Conservation (phyloP, 2,797 vertebrate genomes). For the Sebastes kiyomatsui region DNA sequence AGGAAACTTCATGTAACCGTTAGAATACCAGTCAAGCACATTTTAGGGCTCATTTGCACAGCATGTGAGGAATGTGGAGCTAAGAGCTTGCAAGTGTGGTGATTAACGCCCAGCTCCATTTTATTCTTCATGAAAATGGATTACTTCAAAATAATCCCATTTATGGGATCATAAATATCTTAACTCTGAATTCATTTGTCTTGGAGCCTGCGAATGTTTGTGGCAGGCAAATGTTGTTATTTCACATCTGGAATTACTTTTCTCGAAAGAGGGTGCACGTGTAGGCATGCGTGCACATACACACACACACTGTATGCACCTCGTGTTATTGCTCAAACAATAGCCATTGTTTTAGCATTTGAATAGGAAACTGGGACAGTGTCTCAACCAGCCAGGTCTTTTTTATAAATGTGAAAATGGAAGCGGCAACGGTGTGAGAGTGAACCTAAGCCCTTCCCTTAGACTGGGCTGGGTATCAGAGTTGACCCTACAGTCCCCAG, state of each 20-base stretch:
- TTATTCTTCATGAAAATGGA: conserved; percentile 64
- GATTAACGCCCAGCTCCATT: conserved; percentile 65
- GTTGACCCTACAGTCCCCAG: conserved; percentile 69
- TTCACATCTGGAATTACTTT: conserved; percentile 55
- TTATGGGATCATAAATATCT: conserved; percentile 75
- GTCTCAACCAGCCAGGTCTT: conserved; percentile 23
- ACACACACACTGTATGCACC: background rate
- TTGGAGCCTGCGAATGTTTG: conserved; percentile 28
- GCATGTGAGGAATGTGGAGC: conserved; percentile 58
- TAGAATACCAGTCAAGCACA: conserved; percentile 56
- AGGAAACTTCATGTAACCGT: conserved; percentile 59
- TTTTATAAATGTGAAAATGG: conserved; percentile 56
- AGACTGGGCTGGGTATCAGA: conserved; percentile 72
- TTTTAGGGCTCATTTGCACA: conserved; percentile 75
- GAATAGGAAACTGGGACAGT: conserved; percentile 26
- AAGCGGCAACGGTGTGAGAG: conserved; percentile 52
- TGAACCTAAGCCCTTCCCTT: conserved; percentile 51
- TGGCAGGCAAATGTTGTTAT: conserved; percentile 47
- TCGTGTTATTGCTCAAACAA: conserved; percentile 32
- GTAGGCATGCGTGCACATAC: background rate
- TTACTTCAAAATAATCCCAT: conserved; percentile 76
- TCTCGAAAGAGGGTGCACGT: conserved; percentile 7
- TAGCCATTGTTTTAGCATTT: conserved; percentile 52
- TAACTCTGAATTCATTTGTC: conserved; percentile 45
- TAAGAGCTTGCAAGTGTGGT: conserved; percentile 52